Evolutionary conservation across 2,113 vertebrate species (phyloP), one percentile per base, ranked within the genome.

Genomic region (Sinocyclocheilus rhinocerous): DNA sequence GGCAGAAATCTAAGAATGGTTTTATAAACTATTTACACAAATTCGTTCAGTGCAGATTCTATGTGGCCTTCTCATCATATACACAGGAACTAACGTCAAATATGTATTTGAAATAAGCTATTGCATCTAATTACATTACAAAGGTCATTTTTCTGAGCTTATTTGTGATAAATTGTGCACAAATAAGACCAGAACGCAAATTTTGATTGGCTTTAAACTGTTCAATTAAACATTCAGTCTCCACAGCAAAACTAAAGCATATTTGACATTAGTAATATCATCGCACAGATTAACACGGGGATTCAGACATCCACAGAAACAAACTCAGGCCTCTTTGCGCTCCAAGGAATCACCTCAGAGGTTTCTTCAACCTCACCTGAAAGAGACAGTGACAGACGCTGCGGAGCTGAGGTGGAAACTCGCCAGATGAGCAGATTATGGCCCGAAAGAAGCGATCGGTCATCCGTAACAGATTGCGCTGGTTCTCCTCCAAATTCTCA

Each of bases 381-480:
- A 99, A 99, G 7, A 99, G 93, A 88, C 98, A 99, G 90, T 99
- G 98, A 93, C 98, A 99, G 79, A 99, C 98, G 42, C 98, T 99
- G 90, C 98, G 96, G 22, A 99, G 96, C 86, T 99, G 98, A 2
- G 98, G 97, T 0, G 98, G 98, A 72, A 99, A 99, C 89, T 99
- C 97, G 39, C 90, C 95, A 52, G 97, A 98, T 7, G 97, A 99
- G 84, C 94, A 96, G 84, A 97, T 96, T 90, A 99, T 99, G 91
- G 97, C 97, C 88, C 96, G 96, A 93, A 99, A 99, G 95, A 99
- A 99, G 20, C 96, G 96, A 33, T 97, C 96, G 0, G 98, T 98
- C 95, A 99, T 98, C 93, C 97, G 97, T 86, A 97, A 93, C 55
- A 99, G 96, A 91, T 96, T 97, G 86, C 94, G 92, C 90, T 99